Percentiles rank a stretch among this genome's conserved stretches.
Conservation (phyloP, 2,888 invertebrate genomes). For the Caenorhabditis becei region DNA sequence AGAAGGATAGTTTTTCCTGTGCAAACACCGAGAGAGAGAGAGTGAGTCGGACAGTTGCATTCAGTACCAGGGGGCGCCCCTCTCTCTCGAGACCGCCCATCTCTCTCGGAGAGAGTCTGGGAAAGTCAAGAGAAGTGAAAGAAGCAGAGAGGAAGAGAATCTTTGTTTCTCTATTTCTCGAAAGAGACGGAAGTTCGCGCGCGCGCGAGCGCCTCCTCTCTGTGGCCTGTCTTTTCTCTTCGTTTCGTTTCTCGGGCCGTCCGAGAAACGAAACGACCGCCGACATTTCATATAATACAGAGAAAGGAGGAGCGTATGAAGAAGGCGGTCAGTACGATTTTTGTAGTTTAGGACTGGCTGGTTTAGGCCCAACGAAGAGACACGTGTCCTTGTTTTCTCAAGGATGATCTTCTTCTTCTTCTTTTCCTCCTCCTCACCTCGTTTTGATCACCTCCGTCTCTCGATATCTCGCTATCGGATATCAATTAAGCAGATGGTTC, state of each 20-base stretch:
- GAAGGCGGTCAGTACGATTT: slow-evolving; percentile 10
- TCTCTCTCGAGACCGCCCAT: slow-evolving; percentile 44
- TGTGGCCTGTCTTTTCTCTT: not conserved
- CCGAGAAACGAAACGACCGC: not conserved
- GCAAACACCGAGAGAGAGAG: not conserved
- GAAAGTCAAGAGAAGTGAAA: not conserved
- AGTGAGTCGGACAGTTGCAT: slow-evolving; percentile 20
- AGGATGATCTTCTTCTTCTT: not conserved
- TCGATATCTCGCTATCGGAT: not conserved
- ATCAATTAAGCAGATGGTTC: not conserved
- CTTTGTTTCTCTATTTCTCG: too few species aligned
- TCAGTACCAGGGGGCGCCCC: slow-evolving; percentile 27
- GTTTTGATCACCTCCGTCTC: too few species aligned
- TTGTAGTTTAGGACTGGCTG: not conserved
- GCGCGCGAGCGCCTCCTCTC: slow-evolving; percentile 20
- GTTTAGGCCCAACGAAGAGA: not conserved
- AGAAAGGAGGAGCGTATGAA: not conserved
- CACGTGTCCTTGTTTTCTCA: slow-evolving; percentile 19
- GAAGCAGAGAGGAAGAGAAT: slow-evolving; percentile 12
- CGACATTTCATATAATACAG: not conserved
- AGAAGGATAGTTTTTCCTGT: not conserved
- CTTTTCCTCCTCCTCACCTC: not conserved
- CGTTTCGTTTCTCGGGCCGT: not conserved
- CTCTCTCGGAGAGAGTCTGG: slow-evolving; percentile 8
- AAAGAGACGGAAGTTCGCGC: slow-evolving; percentile 48